Conservation (phyloP, 2,888 invertebrate genomes). For the Macaria liturata region DNA sequence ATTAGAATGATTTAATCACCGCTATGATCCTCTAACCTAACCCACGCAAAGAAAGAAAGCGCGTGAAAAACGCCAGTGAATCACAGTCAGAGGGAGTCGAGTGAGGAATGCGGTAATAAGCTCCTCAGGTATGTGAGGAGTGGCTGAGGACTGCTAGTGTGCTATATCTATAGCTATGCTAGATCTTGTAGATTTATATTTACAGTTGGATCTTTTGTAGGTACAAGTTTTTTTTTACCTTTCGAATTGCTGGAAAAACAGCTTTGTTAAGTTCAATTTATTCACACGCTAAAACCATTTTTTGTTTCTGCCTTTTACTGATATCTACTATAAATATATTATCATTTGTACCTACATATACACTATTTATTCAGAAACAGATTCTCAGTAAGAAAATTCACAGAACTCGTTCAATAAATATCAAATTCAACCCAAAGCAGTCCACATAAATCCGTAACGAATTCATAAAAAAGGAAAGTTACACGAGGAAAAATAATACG, state of each 20-base stretch:
- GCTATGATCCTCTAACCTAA: constrained; percentile 21
- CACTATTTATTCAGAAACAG: too few relatives aligned
- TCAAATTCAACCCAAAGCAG: constrained; percentile 12
- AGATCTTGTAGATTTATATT: too few relatives aligned
- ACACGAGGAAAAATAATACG: constrained; percentile 31
- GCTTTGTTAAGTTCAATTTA: too few relatives aligned
- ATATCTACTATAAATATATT: too few relatives aligned
- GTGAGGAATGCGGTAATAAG: constrained; percentile 77
- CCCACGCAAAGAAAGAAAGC: constrained; percentile 51
- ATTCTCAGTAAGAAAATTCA: background rate
- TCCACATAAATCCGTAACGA: constrained; percentile 23
- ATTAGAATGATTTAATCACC: too few relatives aligned
- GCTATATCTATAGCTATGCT: background rate
- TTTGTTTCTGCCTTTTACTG: too few relatives aligned
- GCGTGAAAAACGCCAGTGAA: constrained; percentile 72
- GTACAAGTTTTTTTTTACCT: too few relatives aligned
- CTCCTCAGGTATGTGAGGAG: constrained; percentile 52
- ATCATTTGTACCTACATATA: too few relatives aligned
- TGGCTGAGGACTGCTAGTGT: constrained; percentile 15
- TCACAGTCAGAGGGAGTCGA: constrained; percentile 52
- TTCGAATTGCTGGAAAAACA: too few relatives aligned
- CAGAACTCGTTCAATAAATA: constrained; percentile 19
- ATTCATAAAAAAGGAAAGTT: constrained; percentile 31
- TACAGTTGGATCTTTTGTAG: too few relatives aligned
- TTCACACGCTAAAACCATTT: too few relatives aligned